Base-by-base conservation (phyloP, 2,113 vertebrate species). In the Nothobranchius furzeri region DNA sequence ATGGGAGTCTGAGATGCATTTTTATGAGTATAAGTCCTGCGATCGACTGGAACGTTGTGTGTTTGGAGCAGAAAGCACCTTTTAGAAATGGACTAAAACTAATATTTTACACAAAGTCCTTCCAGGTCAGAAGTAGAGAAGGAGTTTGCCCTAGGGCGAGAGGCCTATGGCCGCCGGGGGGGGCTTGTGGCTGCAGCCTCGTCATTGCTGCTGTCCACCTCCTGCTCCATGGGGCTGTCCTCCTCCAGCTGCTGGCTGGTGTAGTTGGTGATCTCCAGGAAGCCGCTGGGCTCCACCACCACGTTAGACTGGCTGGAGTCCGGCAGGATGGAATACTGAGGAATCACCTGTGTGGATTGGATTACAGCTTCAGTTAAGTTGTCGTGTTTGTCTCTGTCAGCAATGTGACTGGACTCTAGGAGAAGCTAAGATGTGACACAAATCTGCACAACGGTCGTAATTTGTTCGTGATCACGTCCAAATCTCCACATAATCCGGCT, bases 231-330 rank as follows among this genome's bases (percentile, higher is more conserved):
- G 17, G 91, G 91, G 0, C 95, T 94, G 77, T 98, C 96, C n/a
- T 99, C 96, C 0, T 98, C 96, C 56, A 99, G 93, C 68, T 95
- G 94, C 87, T 99, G 98, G 87, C 98, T 99, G 89, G 98, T 99
- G 89, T 96, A 99, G 91, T 98, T 96, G 76, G 95, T 98, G 79
- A 99, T 95, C 80, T 99, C 96, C 85, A 99, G 93, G 60, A 99
- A 97, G 67, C 98, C 97, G 0, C 98, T 98, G 88, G 97, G 97
- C 89, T 99, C 98, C 82, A 99, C 98, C 17, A 99, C 96, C 82
- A 99, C 97, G 1, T 97, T 99, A 85, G 98, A 98, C 76, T 93
- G 93, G 85, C 96, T 96, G 85, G 97, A 96, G 90, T 98, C 96
- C 58, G 96, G 97, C 90, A 97, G 93, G 88, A 98, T 98, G 81